phyloP scores from a whole-genome alignment of 2,113 vertebrate genomes.

The Oreotrochilus melanogaster region DNA sequence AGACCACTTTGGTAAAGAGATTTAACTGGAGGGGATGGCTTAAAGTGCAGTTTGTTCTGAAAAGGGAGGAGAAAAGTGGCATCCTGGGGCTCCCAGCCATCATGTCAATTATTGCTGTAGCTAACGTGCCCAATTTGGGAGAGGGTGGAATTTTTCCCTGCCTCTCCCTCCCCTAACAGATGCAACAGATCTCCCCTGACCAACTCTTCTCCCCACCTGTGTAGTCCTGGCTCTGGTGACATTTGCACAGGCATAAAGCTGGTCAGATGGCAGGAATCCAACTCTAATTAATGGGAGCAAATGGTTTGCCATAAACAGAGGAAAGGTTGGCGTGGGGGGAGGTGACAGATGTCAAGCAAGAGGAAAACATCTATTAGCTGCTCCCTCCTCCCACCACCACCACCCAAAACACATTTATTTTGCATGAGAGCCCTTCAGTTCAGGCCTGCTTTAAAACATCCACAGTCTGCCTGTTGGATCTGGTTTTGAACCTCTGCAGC shows the following conservation, averaged over 20 bases:
- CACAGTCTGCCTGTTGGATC: rapidly evolving
- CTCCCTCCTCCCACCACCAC: background rate
- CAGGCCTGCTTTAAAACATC: background rate
- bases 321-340: constrained; percentile 5
- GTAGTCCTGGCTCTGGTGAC: background rate
- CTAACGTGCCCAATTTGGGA: background rate
- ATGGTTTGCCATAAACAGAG: constrained; percentile 58
- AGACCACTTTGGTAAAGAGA: constrained; percentile 42
- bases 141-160: background rate
- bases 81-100: constrained; percentile 16
- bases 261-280: constrained; percentile 45
- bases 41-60: constrained; percentile 40
- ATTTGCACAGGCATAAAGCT: constrained; percentile 8
- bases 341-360: constrained; percentile 55
- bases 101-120: background rate
- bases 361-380: constrained; percentile 49
- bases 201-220: constrained; percentile 5
- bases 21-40: constrained; percentile 54
- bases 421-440: background rate
- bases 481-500: background rate
- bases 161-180: background rate
- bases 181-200: background rate
- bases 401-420: background rate
- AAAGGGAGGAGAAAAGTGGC: constrained; percentile 23
- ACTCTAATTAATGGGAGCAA: constrained; percentile 50